These are phyloP conservation scores for Haliclona indistincta DNA, from an alignment of 37 sponge, comb jelly and placozoan species.

Conservation along the genomic window DNA sequence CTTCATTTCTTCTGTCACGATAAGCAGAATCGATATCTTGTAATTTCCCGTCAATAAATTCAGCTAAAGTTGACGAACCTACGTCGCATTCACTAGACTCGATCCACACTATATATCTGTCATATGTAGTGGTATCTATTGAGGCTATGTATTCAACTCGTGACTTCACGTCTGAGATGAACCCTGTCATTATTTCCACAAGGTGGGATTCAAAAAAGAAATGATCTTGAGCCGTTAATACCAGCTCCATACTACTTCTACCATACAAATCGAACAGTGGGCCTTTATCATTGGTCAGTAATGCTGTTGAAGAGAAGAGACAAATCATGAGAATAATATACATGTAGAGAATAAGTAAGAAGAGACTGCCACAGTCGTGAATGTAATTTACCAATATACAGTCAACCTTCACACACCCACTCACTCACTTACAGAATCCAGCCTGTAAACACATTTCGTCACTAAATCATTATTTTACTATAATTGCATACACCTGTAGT, in stretches of 20 bases:
- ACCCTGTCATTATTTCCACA: neutral
- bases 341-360: too few relatives aligned
- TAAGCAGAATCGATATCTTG: neutral
- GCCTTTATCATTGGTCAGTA: neutral
- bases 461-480: too few relatives aligned
- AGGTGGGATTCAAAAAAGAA: neutral
- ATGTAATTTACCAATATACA: too few relatives aligned
- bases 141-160: neutral
- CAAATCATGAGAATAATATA: too few relatives aligned
- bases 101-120: neutral
- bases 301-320: too few relatives aligned
- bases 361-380: too few relatives aligned
- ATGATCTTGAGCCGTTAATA: neutral
- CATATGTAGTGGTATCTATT: neutral
- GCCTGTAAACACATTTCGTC: too few relatives aligned
- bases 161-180: neutral
- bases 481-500: too few relatives aligned
- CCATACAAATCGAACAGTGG: conserved; percentile 13
- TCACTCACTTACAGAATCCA: too few relatives aligned
- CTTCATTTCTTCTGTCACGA: neutral
- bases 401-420: too few relatives aligned
- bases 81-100: neutral
- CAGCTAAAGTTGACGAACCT: neutral
- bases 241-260: neutral
- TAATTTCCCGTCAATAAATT: neutral